A percentile compares a stretch with the other conserved stretches of the same genome.
Conservation (phyloP, 2,797 vertebrate species). For the Sebastes taczanowskii region DNA sequence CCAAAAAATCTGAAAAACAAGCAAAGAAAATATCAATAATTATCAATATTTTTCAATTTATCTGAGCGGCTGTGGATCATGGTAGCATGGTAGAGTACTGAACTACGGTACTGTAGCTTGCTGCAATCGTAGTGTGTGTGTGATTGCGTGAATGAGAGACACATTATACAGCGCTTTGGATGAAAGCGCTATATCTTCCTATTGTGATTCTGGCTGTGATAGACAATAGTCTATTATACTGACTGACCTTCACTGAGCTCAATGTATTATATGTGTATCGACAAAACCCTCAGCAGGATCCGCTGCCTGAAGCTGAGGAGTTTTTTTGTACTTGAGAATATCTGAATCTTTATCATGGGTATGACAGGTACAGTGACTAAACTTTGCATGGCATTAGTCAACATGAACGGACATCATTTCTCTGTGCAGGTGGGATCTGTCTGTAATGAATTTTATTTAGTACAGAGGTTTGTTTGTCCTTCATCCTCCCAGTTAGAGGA, state of each 20-base stretch:
- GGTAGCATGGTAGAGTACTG: background rate
- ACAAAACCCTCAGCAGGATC: background rate
- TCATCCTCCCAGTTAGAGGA: background rate
- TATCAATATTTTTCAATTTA: background rate
- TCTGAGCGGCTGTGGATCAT: background rate
- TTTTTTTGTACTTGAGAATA: background rate
- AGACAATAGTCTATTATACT: background rate
- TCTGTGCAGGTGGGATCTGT: background rate
- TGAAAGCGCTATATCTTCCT: background rate
- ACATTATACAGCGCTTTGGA: background rate
- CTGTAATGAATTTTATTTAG: background rate
- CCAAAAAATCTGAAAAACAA: background rate
- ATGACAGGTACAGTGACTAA: background rate
- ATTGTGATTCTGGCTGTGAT: background rate
- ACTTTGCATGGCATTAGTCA: background rate
- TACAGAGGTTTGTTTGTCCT: conserved; percentile 1
- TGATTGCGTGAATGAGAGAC: background rate
- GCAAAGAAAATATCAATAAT: background rate
- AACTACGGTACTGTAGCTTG: too few species aligned
- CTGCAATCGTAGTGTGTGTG: background rate
- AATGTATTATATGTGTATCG: background rate
- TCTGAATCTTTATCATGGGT: background rate
- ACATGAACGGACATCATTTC: background rate
- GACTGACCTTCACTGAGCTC: conserved; percentile 25
- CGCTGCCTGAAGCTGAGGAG: background rate